These are phyloP conservation scores for Chaetogeoica ovagalla DNA, from an alignment of 2,888 invertebrate species.

Conservation along the genomic window DNA sequence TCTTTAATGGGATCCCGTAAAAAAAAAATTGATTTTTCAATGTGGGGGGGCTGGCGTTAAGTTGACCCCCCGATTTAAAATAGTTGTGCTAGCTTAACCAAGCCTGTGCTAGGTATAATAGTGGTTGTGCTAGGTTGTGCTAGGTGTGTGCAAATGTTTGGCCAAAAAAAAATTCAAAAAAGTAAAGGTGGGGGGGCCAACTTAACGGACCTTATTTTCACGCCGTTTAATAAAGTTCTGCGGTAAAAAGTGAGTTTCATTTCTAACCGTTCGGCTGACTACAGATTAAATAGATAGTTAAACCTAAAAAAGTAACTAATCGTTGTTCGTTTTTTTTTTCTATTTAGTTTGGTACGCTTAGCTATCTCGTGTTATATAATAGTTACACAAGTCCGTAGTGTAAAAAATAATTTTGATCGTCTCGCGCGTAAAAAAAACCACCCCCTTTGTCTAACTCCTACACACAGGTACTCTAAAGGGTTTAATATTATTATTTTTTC, in stretches of 20 bases:
- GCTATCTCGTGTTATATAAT: neutral
- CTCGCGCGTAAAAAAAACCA: neutral
- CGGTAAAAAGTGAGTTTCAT: neutral
- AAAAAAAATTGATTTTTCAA: too few species aligned
- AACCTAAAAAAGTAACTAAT: neutral
- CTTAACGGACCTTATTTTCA: too few species aligned
- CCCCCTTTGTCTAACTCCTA: neutral
- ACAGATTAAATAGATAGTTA: slow-evolving; percentile 3
- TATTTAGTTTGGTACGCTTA: neutral
- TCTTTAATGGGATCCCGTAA: too few species aligned
- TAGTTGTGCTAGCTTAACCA: too few species aligned
- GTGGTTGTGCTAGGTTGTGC: too few species aligned
- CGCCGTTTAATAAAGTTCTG: neutral
- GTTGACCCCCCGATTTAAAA: too few species aligned
- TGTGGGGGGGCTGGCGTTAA: too few species aligned
- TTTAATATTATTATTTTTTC: slow-evolving; percentile 3
- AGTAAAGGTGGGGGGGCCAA: too few species aligned
- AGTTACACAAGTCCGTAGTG: neutral
- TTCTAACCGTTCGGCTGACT: neutral
- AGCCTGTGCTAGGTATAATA: too few species aligned
- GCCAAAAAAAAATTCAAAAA: too few species aligned
- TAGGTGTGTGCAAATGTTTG: too few species aligned
- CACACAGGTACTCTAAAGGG: too few species aligned
- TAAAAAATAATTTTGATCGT: slow-evolving; percentile 11
- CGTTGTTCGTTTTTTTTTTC: neutral